These are phyloP conservation scores for Formica exsecta DNA, from an alignment of 1,140 invertebrate species.

Conservation along the genomic window DNA sequence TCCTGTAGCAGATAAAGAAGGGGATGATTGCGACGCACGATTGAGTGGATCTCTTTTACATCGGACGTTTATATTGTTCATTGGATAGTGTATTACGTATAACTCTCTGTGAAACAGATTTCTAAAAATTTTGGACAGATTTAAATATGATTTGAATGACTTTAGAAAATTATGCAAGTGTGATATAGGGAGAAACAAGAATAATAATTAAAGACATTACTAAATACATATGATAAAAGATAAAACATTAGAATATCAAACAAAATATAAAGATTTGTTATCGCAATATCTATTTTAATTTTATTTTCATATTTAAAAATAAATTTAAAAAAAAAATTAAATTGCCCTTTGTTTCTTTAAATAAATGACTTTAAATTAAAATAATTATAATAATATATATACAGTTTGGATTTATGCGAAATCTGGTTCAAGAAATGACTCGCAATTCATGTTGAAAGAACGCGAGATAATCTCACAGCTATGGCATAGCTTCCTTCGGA, in stretches of 20 bases:
- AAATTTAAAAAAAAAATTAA: neutral
- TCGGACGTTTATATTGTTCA: slow-evolving; percentile 27
- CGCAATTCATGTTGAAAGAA: neutral
- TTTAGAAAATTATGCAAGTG: neutral
- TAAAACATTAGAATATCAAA: neutral
- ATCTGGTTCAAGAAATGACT: neutral
- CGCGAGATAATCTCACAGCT: slow-evolving; percentile 3
- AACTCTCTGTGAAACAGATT: slow-evolving; percentile 12
- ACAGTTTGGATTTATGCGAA: neutral
- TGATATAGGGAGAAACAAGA: neutral
- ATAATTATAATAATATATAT: neutral
- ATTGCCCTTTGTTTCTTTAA: neutral
- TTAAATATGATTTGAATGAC: neutral
- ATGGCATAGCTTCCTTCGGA: neutral
- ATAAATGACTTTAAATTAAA: neutral
- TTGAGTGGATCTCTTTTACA: slow-evolving; percentile 49
- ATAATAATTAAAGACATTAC: neutral
- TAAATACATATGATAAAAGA: neutral
- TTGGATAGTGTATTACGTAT: slow-evolving; percentile 6
- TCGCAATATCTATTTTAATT: neutral
- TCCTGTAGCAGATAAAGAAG: slow-evolving; percentile 34
- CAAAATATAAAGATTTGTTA: neutral
- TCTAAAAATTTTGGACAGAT: neutral
- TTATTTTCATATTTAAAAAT: neutral
- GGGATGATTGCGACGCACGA: slow-evolving; percentile 5